Conservation (phyloP, 2,888 invertebrate species). For the Tineola bisselliella region DNA sequence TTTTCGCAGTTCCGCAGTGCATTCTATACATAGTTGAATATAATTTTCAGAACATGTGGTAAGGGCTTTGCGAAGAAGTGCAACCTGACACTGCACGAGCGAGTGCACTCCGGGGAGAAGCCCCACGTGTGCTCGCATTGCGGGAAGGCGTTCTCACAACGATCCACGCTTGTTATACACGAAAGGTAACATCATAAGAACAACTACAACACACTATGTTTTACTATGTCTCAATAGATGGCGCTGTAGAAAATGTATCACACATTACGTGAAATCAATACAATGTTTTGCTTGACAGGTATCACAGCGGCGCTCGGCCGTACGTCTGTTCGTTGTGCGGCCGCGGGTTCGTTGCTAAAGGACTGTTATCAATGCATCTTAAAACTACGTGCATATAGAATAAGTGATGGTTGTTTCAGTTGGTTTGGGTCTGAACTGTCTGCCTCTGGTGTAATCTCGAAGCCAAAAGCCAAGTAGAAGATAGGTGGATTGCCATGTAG, state of each 20-base stretch:
- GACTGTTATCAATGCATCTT: constrained; percentile 70
- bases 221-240: too few species aligned
- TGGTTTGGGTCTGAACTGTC: too few species aligned
- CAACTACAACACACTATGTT: too few species aligned
- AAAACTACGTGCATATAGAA: constrained; percentile 60
- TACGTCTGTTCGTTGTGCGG: constrained; percentile 68
- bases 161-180: constrained; percentile 70
- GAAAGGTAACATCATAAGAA: too few species aligned
- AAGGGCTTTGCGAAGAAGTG: constrained; percentile 71
- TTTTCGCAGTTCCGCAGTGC: too few species aligned
- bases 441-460: too few species aligned
- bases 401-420: too few species aligned
- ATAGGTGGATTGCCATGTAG: too few species aligned
- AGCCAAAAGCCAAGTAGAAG: too few species aligned
- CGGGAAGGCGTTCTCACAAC: constrained; percentile 71
- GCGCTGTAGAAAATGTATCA: too few species aligned
- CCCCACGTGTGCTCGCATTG: constrained; percentile 70
- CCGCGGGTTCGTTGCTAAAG: constrained; percentile 71
- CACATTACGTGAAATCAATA: too few species aligned
- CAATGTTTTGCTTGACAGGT: too few species aligned
- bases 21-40: neutral
- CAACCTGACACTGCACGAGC: constrained; percentile 69
- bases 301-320: constrained; percentile 70
- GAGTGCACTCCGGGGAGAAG: constrained; percentile 71
- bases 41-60: constrained; percentile 42